Percentiles rank a stretch among this genome's conserved stretches.
Evolutionary conservation across 2,888 invertebrate species (phyloP).

Genomic region (Coronaproctus castanopsis): DNA sequence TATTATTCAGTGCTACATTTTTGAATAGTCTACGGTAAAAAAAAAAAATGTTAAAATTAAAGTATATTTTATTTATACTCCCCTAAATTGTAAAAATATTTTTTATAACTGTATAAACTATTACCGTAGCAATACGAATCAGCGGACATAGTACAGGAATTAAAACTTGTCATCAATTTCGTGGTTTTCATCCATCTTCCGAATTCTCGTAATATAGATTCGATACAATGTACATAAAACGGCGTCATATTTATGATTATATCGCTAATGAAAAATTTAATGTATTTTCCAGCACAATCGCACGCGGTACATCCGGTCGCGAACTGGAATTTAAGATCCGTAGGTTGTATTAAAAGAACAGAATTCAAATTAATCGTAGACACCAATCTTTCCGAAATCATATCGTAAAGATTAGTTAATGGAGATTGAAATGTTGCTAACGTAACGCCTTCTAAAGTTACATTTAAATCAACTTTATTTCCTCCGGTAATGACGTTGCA

Average conservation of each 20-base stretch:
- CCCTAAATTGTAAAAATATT: too few species aligned
- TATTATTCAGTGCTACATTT: too few species aligned
- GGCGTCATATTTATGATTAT: background rate
- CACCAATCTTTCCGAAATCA: background rate
- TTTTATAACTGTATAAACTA: too few species aligned
- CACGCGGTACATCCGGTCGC: background rate
- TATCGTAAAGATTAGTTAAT: background rate
- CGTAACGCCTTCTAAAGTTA: background rate
- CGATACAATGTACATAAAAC: background rate
- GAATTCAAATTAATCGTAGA: background rate
- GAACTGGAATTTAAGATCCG: background rate
- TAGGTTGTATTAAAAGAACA: background rate
- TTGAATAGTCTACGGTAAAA: too few species aligned
- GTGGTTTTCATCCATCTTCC: constrained; percentile 4
- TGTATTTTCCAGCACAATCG: background rate
- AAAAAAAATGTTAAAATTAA: too few species aligned
- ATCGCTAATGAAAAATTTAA: background rate
- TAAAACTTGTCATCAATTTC: too few species aligned
- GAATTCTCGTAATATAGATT: background rate
- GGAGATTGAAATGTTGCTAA: background rate
- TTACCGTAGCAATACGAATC: too few species aligned
- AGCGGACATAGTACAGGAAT: too few species aligned
- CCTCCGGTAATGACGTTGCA: too few species aligned
- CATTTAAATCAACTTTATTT: background rate
- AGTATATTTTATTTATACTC: too few species aligned